Conservation (phyloP, 2,797 vertebrate genomes). For the Galaxias olidus region DNA sequence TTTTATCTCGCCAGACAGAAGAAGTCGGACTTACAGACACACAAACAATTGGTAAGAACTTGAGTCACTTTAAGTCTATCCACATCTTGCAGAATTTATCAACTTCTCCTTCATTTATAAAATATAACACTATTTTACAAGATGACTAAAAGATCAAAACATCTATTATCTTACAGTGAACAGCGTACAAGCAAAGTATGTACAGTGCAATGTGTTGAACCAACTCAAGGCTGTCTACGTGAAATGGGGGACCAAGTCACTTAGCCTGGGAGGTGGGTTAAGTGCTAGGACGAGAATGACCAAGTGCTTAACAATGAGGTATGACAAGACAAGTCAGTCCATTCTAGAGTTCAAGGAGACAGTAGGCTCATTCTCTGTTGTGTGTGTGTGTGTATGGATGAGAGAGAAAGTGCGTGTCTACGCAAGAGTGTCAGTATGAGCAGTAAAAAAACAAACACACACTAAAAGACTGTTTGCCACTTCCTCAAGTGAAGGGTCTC, state of each 20-base stretch:
- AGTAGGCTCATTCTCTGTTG: neutral
- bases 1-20: neutral
- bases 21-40: constrained; percentile 1
- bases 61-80: constrained; percentile 9
- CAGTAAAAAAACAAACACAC: neutral
- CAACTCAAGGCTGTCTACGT: constrained; percentile 2
- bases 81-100: constrained; percentile 53
- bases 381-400: constrained; percentile 4
- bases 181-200: constrained; percentile 54
- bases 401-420: neutral
- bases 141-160: constrained; percentile 63
- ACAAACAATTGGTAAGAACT: neutral
- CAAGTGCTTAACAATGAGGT: constrained; percentile 46
- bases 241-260: neutral
- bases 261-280: constrained; percentile 17
- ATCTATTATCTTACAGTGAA: constrained; percentile 68
- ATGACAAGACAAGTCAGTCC: constrained; percentile 25
- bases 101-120: constrained; percentile 69
- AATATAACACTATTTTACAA: constrained; percentile 76
- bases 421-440: neutral
- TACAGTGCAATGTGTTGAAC: constrained; percentile 48
- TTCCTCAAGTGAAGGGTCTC: constrained; percentile 5
- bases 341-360: constrained; percentile 10
- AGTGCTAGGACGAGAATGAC: constrained; percentile 50
- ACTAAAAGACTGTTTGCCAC: constrained; percentile 8